Conservation (phyloP, 1,140 invertebrate species). For the Ylistrum balloti region DNA sequence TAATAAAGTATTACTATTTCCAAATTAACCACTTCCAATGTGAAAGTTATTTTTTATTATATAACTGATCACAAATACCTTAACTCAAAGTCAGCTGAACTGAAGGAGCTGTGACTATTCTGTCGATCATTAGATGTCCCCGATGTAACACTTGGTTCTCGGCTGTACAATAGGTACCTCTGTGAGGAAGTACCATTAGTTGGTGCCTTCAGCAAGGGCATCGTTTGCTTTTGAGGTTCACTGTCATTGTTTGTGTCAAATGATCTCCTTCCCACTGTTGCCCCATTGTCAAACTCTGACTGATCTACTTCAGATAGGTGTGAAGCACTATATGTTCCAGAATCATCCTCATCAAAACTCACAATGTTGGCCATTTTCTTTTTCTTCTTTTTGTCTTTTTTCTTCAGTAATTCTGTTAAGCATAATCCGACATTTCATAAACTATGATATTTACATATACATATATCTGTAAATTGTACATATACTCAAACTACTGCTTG, state of each 20-base stretch:
- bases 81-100: conserved; percentile 71
- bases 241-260: background rate
- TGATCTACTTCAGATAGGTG: conserved; percentile 43
- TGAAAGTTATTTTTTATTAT: no score
- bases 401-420: conserved; percentile 61
- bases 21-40: no score
- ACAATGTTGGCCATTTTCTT: conserved; percentile 86
- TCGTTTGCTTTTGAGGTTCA: background rate
- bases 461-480: no score
- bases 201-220: background rate
- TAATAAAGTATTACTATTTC: no score
- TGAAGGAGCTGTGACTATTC: conserved; percentile 67
- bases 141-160: conserved; percentile 66
- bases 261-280: conserved; percentile 17
- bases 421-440: no score
- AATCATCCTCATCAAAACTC: conserved; percentile 86
- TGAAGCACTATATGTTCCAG: conserved; percentile 45
- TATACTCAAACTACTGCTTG: no score
- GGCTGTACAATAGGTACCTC: background rate
- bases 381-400: conserved; percentile 84
- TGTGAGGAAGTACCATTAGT: background rate
- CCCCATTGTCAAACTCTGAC: conserved; percentile 32
- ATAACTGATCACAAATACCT: conserved; percentile 59
- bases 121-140: conserved; percentile 56
- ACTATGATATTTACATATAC: no score